Percentiles rank a stretch among this genome's conserved stretches.
Conservation (phyloP, 2,888 invertebrate genomes). For the Hypsopygia costalis region DNA sequence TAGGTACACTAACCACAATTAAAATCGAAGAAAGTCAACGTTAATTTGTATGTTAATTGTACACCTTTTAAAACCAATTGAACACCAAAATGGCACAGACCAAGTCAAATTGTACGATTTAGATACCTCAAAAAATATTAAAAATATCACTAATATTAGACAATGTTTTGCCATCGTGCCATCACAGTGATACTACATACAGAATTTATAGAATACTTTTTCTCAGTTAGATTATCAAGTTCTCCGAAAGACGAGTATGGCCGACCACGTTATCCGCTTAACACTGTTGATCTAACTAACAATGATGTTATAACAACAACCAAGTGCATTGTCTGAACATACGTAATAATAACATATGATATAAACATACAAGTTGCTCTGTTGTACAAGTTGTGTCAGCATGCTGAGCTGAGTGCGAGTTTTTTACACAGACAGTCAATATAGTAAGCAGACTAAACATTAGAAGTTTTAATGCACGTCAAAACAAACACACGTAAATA, state of each 20-base stretch:
- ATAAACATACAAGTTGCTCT: too few relatives aligned
- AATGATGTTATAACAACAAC: not conserved
- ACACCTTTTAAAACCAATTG: slow-evolving; percentile 27
- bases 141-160: slow-evolving; percentile 22
- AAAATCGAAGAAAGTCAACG: slow-evolving; percentile 26
- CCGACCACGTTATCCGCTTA: too few relatives aligned
- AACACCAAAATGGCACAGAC: slow-evolving; percentile 36
- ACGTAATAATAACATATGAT: not conserved
- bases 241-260: too few relatives aligned
- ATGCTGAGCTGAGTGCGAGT: too few relatives aligned
- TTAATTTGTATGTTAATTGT: slow-evolving; percentile 31
- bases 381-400: too few relatives aligned
- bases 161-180: slow-evolving; percentile 14
- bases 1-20: slow-evolving; percentile 28
- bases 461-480: too few relatives aligned
- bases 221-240: too few relatives aligned
- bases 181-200: not conserved
- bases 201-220: too few relatives aligned
- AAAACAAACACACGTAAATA: too few relatives aligned
- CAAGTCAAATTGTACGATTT: slow-evolving; percentile 32
- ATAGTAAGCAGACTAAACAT: too few relatives aligned
- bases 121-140: slow-evolving; percentile 39
- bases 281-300: not conserved
- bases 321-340: not conserved
- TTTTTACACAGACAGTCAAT: too few relatives aligned